Base-by-base conservation (phyloP, 1,140 invertebrate species). In the Chlorops oryzae region DNA sequence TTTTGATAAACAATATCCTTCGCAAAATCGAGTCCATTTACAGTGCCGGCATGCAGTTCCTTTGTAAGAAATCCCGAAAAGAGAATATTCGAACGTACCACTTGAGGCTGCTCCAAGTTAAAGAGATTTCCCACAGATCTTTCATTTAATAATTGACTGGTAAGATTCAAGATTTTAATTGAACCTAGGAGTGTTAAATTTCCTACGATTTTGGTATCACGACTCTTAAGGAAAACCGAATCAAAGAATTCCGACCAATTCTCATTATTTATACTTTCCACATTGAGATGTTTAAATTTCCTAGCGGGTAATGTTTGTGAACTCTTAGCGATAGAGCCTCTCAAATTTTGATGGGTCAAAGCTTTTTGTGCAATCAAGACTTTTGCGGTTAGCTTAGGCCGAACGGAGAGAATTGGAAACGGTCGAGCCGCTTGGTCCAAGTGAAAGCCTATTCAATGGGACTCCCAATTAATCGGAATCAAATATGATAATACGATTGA, bases 11-110 rank as follows among this genome's bases (percentile, higher is more conserved):
- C 57, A 17, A 70, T 50, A 22, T 70, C 66, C 20, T 63, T 35
- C 32, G 56, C 56, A 50, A 70, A 69, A 51, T 66, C 43, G 12
- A 69, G 41, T 1, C 54, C 59, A 50, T 70, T 70, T 0, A 70
- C 52, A 0, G 22, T 23, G 5, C 47, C 43, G 5, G 61, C 66
- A 5, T 66, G 55, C 27, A 70, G 28, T 12, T 57, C 52, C 5
- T 54, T 35, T 2, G 45, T 62, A 45, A 51, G 60, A 28, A 70
- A 65, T 1, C 58, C 54, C 1, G 62, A 63, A 58, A 70, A 65
- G 13, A 41, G 52, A 2, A 70, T 51, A 21, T 66, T 58, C 1
- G 66, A 62, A 6, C 42, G 34, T 3, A 70, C 28, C 13, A 56
- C 43, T 48, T 70, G 66, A 3, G 60, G 57, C 2, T 53, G 47